A percentile compares a stretch with the other conserved stretches of the same genome.
Conservation (phyloP, 1,140 invertebrate genomes). For the Magallana ariakensis region DNA sequence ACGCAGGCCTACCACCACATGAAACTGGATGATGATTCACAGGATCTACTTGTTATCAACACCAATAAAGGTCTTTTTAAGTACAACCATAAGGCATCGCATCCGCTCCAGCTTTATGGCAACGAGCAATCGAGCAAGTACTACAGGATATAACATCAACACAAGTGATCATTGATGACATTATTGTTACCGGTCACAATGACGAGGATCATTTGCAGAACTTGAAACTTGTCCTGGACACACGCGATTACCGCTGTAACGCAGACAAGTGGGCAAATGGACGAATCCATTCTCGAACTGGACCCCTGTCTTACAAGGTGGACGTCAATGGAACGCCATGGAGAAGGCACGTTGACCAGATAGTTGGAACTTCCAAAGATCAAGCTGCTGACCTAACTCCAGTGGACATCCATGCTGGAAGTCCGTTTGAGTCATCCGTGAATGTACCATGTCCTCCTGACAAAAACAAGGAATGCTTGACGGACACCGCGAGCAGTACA, state of each 20-base stretch:
- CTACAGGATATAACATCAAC: slow-evolving; percentile 51
- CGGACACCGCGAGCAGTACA: no score
- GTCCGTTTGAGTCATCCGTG: slow-evolving; percentile 50
- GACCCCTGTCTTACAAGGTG: slow-evolving; percentile 42
- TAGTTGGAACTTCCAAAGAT: background rate
- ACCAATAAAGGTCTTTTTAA: slow-evolving; percentile 61
- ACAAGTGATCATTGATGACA: slow-evolving; percentile 55
- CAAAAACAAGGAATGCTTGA: no score
- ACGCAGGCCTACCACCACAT: slow-evolving; percentile 64
- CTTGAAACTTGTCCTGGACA: slow-evolving; percentile 58
- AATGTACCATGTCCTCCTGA: background rate
- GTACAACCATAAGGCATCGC: slow-evolving; percentile 78
- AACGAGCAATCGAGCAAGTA: slow-evolving; percentile 63
- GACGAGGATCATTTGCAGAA: slow-evolving; percentile 25
- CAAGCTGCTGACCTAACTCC: background rate
- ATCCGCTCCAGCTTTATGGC: slow-evolving; percentile 80
- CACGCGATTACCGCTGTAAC: background rate
- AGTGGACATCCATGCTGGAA: slow-evolving; percentile 16
- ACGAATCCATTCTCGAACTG: background rate
- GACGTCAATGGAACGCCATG: background rate
- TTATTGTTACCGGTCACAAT: slow-evolving; percentile 55
- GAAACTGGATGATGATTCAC: slow-evolving; percentile 64
- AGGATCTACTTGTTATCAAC: slow-evolving; percentile 60
- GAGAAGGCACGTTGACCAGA: slow-evolving; percentile 42
- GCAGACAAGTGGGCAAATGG: background rate